phyloP scores from a whole-genome alignment of 2,888 invertebrate species.

The Atrina japonica region DNA sequence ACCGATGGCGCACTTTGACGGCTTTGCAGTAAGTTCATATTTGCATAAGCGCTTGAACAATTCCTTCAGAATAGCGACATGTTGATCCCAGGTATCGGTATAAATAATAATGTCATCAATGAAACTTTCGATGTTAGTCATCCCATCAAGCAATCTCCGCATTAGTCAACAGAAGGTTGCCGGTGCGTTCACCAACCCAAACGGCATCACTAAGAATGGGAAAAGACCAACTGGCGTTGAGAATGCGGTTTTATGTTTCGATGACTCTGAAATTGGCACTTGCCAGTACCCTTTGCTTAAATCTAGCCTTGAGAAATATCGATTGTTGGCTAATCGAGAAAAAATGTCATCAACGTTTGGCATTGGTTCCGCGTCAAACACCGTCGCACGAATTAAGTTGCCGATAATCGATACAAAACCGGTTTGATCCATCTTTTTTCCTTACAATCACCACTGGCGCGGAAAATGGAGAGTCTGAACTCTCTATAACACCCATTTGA shows the following conservation, averaged over 20 bases:
- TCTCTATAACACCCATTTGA: background rate
- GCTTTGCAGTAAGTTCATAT: too few species aligned
- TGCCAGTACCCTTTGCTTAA: conserved; percentile 8
- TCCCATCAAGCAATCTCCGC: conserved; percentile 27
- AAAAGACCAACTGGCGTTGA: too few species aligned
- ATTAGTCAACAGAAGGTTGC: too few species aligned
- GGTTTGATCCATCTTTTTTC: too few species aligned
- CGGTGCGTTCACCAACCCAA: too few species aligned
- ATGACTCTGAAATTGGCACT: too few species aligned
- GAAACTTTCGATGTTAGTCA: conserved; percentile 43
- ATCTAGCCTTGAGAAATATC: conserved; percentile 3
- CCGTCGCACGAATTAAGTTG: conserved; percentile 47
- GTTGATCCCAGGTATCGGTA: too few species aligned
- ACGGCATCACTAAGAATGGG: too few species aligned
- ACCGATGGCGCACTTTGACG: conserved; percentile 29
- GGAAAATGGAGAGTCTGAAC: conserved; percentile 1
- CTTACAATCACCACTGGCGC: conserved; percentile 23
- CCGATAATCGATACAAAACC: conserved; percentile 56
- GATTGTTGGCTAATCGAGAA: background rate
- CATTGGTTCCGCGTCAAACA: conserved; percentile 57
- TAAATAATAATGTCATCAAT: too few species aligned
- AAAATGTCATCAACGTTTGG: background rate
- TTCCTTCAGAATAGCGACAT: conserved; percentile 17
- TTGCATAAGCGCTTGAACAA: conserved; percentile 36
- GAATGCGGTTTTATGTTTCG: too few species aligned